Evolutionary conservation across 2,888 invertebrate genomes (phyloP), one percentile per base, ranked within the genome.

Genomic region (Drosophila nigricruria): DNA sequence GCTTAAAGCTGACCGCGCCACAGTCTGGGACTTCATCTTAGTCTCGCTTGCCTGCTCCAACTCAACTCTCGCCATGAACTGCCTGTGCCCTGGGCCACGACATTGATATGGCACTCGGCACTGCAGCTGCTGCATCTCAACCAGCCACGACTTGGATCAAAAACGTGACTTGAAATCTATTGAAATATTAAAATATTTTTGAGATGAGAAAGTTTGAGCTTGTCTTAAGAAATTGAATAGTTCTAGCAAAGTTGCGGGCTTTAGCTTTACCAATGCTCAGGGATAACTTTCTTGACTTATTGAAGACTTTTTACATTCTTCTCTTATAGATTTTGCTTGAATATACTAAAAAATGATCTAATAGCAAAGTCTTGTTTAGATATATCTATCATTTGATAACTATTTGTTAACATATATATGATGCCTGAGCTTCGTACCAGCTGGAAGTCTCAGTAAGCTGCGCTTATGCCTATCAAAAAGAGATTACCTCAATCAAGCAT

Each of bases 1-100:
- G 66, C 77, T 79, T 80, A 62, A 61, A 80, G 66, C 69, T 80
- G 66, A 79, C 78, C 78, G 64, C 77, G 69, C 58, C 54, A 66
- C 65, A 75, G 72, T 75, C 80, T 64, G 56, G 47, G 49, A 42
- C 40, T 27, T 57, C 43, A 50, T 52, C 50, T 56, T 62, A 16
- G 54, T 52, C 54, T 40, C 49, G 53, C 47, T 36, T 25, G 43
- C 32, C 57, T n/a, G 30, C 45, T 30, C 40, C 25, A 20, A 16
- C 60, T 27, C 16, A 14, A 27, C 60, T 12, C 16, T 18, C 18
- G n/a, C 40, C 52, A 67, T 58, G 30, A 53, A 66, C 20, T 43
- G 20, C 38, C 43, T n/a, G n/a, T n/a, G n/a, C n/a, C n/a, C n/a
- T 30, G 27, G 27, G 14, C 38, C 58, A 72, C 16, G 49, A 57